Conservation (phyloP, 2,888 invertebrate genomes). For the Meiosimyza decipiens region DNA sequence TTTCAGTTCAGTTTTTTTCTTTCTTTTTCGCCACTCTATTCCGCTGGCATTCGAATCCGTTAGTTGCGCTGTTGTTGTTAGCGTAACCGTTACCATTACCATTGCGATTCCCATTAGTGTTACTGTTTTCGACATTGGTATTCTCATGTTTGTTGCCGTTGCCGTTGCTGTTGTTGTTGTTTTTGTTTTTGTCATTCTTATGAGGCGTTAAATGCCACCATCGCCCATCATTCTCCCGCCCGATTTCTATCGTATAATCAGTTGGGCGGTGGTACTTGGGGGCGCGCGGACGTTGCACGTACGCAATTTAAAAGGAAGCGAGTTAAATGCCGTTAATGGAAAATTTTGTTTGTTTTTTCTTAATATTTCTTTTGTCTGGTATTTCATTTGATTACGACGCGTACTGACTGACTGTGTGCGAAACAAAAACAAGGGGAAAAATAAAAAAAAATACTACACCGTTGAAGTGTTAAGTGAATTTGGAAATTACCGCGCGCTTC, state of each 20-base stretch:
- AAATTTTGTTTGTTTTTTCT: not conserved
- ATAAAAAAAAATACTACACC: too few relatives aligned
- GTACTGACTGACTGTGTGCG: too few relatives aligned
- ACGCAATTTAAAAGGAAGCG: slow-evolving; percentile 1
- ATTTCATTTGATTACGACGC: too few relatives aligned
- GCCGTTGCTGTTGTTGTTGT: too few relatives aligned
- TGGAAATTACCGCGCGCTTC: too few relatives aligned
- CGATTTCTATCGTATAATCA: not conserved
- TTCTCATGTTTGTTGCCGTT: slow-evolving; percentile 15
- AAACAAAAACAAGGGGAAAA: too few relatives aligned
- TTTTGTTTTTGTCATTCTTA: slow-evolving; percentile 29
- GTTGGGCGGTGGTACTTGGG: not conserved
- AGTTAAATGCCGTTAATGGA: slow-evolving; percentile 30
- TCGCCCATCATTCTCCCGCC: not conserved
- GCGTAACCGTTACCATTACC: not conserved
- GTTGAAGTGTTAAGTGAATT: too few relatives aligned
- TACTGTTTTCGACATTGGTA: slow-evolving; percentile 5
- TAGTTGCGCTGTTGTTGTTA: slow-evolving; percentile 8
- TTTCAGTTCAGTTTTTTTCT: slow-evolving; percentile 14
- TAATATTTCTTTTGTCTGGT: too few relatives aligned
- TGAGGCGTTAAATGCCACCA: slow-evolving; percentile 35
- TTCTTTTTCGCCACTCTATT: not conserved
- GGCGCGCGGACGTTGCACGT: not conserved
- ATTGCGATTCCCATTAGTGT: not conserved
- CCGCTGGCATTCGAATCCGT: not conserved